A percentile compares a stretch with the other conserved stretches of the same genome.
Conservation (phyloP, 2,888 invertebrate genomes). For the Drosophila sordidula region DNA sequence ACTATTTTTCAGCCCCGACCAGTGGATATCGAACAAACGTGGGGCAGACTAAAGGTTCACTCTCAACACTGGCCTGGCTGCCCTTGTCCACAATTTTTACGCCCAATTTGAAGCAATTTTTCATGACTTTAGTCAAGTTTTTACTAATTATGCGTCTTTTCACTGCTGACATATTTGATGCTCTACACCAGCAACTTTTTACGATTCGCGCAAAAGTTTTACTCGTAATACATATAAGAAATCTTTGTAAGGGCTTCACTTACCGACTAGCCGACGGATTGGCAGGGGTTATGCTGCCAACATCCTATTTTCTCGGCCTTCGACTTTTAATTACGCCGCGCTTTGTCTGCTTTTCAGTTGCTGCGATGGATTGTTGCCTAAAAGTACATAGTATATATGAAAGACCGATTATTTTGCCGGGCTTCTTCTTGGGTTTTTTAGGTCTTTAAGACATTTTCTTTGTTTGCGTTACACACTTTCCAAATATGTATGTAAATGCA, state of each 20-base stretch:
- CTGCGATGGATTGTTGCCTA: background rate
- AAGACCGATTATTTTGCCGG: constrained; percentile 13
- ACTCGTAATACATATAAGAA: constrained; percentile 63
- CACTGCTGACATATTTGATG: constrained; percentile 24
- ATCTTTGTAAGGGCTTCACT: constrained; percentile 63
- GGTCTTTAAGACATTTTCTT: constrained; percentile 10
- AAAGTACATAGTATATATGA: background rate
- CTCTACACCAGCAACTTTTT: constrained; percentile 15
- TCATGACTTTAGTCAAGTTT: constrained; percentile 64
- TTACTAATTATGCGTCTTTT: constrained; percentile 68
- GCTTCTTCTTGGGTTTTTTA: background rate
- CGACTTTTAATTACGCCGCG: background rate
- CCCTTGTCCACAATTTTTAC: constrained; percentile 52
- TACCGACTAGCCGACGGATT: constrained; percentile 49
- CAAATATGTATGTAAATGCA: constrained; percentile 61
- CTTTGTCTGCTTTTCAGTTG: background rate
- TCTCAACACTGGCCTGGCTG: too few species aligned
- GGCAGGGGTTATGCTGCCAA: constrained; percentile 41
- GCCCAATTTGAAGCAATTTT: constrained; percentile 74
- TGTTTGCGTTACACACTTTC: constrained; percentile 60
- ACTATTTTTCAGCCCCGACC: constrained; percentile 45
- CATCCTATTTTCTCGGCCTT: constrained; percentile 23
- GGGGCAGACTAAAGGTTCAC: constrained; percentile 1
- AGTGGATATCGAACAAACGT: constrained; percentile 42
- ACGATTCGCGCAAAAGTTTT: constrained; percentile 59